phyloP scores from a whole-genome alignment of 2,113 vertebrate genomes.

The Prionailurus bengalensis region DNA sequence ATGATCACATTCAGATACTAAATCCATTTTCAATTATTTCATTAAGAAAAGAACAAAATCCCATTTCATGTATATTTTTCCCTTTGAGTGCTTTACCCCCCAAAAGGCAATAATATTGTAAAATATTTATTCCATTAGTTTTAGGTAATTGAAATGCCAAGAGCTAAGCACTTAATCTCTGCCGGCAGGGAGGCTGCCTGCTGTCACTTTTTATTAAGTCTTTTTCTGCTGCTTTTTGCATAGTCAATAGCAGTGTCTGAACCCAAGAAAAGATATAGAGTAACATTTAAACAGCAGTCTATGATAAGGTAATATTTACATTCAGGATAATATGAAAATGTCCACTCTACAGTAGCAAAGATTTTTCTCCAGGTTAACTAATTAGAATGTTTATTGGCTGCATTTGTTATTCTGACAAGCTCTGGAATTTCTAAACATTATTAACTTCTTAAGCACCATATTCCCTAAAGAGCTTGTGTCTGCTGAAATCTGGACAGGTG shows the following conservation, averaged over 20 bases:
- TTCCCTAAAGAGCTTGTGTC: conserved; percentile 45
- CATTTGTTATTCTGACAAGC: conserved; percentile 89
- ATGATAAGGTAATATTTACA: conserved; percentile 88
- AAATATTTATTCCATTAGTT: conserved; percentile 92
- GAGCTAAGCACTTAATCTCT: conserved; percentile 89
- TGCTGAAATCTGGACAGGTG: conserved; percentile 60
- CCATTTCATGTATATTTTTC: conserved; percentile 82
- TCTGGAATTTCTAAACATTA: conserved; percentile 80
- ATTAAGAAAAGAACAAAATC: conserved; percentile 82
- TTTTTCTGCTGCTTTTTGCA: conserved; percentile 86
- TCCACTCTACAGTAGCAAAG: conserved; percentile 79
- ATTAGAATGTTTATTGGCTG: conserved; percentile 90
- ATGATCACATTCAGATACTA: conserved; percentile 78
- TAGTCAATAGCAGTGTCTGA: conserved; percentile 89
- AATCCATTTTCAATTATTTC: conserved; percentile 83
- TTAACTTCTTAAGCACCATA: conserved; percentile 82
- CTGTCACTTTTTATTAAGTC: conserved; percentile 93
- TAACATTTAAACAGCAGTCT: conserved; percentile 86
- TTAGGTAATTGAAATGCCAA: conserved; percentile 92
- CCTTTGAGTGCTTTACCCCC: conserved; percentile 83
- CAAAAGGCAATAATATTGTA: conserved; percentile 86
- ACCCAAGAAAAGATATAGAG: conserved; percentile 87
- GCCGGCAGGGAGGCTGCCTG: conserved; percentile 87
- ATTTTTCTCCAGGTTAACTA: conserved; percentile 89
- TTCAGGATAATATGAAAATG: conserved; percentile 88